Evolutionary conservation across 1,140 invertebrate genomes (phyloP).

Genomic region (Temnothorax nylanderi): DNA sequence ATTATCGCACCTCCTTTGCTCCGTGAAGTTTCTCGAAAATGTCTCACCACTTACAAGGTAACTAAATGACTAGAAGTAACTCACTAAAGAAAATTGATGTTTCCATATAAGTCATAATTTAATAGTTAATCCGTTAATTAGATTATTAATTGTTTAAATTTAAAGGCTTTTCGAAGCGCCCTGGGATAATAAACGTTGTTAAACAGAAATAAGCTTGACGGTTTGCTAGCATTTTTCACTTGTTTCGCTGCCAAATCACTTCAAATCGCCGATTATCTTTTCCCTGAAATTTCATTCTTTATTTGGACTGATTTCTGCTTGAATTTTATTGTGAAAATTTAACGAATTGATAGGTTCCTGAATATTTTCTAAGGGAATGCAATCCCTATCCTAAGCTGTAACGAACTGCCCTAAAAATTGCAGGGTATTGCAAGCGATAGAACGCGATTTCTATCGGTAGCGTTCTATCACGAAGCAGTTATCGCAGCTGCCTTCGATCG

Average conservation of each 20-base stretch:
- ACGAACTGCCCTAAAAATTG: background rate
- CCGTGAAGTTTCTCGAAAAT: background rate
- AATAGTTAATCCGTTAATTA: background rate
- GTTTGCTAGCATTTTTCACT: background rate
- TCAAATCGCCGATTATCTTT: background rate
- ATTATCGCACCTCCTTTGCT: background rate
- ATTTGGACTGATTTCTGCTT: background rate
- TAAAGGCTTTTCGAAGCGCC: background rate
- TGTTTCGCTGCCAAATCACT: background rate
- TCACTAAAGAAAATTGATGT: background rate
- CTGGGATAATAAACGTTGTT: background rate
- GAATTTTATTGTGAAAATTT: background rate
- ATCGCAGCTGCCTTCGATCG: background rate
- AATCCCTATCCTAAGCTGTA: background rate
- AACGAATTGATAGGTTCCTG: background rate
- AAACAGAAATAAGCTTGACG: background rate
- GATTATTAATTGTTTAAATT: background rate
- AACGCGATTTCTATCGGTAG: background rate
- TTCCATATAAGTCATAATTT: background rate
- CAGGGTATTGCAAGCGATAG: background rate
- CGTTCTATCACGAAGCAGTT: background rate
- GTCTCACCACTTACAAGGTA: background rate
- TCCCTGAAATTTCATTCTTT: background rate
- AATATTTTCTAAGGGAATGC: background rate
- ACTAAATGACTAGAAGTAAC: conserved; percentile 11